Percentiles rank a stretch among this genome's conserved stretches.
Evolutionary conservation across 2,888 invertebrate species (phyloP).

Genomic region (Ferdinandea cuprea): DNA sequence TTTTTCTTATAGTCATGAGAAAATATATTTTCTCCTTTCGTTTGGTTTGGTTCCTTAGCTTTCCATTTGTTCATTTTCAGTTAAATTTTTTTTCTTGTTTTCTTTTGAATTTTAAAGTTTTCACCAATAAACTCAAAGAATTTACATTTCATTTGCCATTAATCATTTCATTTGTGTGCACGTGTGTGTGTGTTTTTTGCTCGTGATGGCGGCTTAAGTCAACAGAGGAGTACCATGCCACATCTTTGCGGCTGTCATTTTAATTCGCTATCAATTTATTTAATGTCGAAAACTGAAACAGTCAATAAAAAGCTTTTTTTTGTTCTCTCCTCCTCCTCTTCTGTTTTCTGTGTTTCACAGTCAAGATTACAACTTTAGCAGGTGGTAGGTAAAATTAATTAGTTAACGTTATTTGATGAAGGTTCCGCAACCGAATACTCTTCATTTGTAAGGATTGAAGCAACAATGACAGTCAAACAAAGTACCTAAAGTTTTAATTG

Average conservation of each 20-base stretch:
- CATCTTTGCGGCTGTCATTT: conserved; percentile 51
- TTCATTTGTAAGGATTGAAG: neutral
- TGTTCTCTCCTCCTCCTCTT: neutral
- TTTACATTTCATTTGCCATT: conserved; percentile 65
- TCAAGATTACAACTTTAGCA: conserved; percentile 41
- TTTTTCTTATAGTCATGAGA: conserved; percentile 16
- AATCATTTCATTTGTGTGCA: conserved; percentile 47
- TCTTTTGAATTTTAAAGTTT: conserved; percentile 37
- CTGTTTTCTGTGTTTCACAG: neutral
- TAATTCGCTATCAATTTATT: conserved; percentile 68
- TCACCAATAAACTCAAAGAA: conserved; percentile 32
- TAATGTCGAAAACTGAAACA: conserved; percentile 53
- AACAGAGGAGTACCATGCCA: conserved; percentile 7
- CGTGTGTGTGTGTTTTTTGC: neutral
- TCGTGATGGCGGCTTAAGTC: conserved; percentile 24
- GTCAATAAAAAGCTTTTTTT: conserved; percentile 52
- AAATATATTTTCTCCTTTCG: conserved; percentile 21
- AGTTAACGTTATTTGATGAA: conserved; percentile 53
- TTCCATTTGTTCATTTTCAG: neutral
- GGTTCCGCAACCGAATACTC: conserved; percentile 11
- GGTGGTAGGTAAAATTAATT: conserved; percentile 66
- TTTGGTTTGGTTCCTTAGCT: conserved; percentile 10
- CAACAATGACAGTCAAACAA: conserved; percentile 1
- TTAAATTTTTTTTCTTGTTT: conserved; percentile 7
- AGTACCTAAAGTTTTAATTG: neutral